Conservation (phyloP, 1,140 invertebrate species). For the Aleiodes sp. region DNA sequence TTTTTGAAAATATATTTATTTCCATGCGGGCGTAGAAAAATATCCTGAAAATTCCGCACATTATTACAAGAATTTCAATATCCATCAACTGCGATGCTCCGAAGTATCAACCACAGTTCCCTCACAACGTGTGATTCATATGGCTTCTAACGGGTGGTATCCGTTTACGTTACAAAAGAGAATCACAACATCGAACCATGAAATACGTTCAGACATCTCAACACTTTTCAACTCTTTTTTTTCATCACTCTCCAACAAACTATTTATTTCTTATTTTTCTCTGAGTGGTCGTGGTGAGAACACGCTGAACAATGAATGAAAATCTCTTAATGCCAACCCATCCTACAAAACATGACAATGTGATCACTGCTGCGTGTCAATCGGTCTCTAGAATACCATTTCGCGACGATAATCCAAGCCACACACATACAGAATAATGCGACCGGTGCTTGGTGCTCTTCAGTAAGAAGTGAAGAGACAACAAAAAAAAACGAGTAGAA, state of each 20-base stretch:
- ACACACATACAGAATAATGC: conserved; percentile 44
- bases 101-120: too few species aligned
- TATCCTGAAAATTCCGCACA: too few species aligned
- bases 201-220: conserved; percentile 13
- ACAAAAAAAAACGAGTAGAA: conserved; percentile 19
- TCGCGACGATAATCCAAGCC: conserved; percentile 55
- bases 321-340: conserved; percentile 50
- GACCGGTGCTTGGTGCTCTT: conserved; percentile 48
- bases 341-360: conserved; percentile 46
- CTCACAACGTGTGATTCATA: too few species aligned
- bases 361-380: conserved; percentile 46
- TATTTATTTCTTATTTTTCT: conserved; percentile 3
- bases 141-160: conserved; percentile 13
- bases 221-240: conserved; percentile 25
- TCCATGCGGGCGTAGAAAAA: too few species aligned
- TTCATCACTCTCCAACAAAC: neutral
- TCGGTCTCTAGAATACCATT: conserved; percentile 53
- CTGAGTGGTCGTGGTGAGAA: neutral
- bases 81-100: too few species aligned
- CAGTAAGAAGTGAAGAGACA: conserved; percentile 21
- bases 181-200: neutral
- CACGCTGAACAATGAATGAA: conserved; percentile 47
- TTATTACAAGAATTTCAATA: too few species aligned
- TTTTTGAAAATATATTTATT: too few species aligned
- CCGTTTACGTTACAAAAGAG: neutral